phyloP scores from a whole-genome alignment of 2,888 invertebrate genomes.

The Phyllotreta cruciferae region DNA sequence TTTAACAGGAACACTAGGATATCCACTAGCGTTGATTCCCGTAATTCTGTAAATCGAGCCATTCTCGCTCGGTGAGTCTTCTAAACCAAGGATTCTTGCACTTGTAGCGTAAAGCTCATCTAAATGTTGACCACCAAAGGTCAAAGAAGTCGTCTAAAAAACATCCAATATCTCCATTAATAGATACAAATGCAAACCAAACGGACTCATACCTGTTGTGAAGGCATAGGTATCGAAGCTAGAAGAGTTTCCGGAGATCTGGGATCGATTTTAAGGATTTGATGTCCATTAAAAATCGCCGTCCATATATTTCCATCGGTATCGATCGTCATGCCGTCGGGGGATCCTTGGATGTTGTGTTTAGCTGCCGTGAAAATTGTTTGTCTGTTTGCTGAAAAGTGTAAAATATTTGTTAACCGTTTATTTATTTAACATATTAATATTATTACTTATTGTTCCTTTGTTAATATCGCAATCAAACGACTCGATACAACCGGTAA shows the following conservation, averaged over 20 bases:
- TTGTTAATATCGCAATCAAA: slow-evolving; percentile 70
- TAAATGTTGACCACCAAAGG: slow-evolving; percentile 45
- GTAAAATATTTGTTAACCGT: not conserved
- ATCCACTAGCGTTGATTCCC: slow-evolving; percentile 66
- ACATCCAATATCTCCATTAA: not conserved
- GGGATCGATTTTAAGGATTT: slow-evolving; percentile 66
- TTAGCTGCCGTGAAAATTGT: slow-evolving; percentile 65
- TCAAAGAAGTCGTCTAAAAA: slow-evolving; percentile 49
- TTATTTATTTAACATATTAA: not conserved
- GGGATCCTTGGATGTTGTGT: slow-evolving; percentile 61
- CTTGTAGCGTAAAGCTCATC: slow-evolving; percentile 49
- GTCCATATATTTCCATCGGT: slow-evolving; percentile 79
- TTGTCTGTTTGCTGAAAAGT: slow-evolving; percentile 65
- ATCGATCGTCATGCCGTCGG: slow-evolving; percentile 72
- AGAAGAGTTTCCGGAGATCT: slow-evolving; percentile 63
- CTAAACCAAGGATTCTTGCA: slow-evolving; percentile 40
- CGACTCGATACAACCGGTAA: slow-evolving; percentile 68
- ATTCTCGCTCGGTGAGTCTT: slow-evolving; percentile 58
- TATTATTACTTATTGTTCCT: slow-evolving; percentile 58
- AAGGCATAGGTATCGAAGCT: slow-evolving; percentile 68
- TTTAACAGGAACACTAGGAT: slow-evolving; percentile 55
- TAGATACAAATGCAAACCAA: not conserved
- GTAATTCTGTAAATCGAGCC: slow-evolving; percentile 68
- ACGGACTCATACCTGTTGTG: slow-evolving; percentile 62
- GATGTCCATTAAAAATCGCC: slow-evolving; percentile 72